Base-by-base conservation (phyloP, 2,888 invertebrate species). In the Zygothrica quintamaculata region DNA sequence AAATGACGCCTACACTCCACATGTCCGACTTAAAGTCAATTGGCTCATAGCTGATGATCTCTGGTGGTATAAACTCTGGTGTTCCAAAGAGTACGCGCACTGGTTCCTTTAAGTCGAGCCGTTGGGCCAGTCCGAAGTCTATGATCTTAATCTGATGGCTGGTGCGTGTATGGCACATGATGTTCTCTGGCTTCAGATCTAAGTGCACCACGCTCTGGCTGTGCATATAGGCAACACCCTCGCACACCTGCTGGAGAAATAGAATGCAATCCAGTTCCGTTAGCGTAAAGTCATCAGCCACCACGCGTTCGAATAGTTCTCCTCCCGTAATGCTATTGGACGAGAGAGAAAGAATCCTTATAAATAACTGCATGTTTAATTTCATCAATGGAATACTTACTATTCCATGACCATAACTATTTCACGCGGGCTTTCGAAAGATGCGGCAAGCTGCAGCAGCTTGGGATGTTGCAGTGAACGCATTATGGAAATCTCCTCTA, bases 1-100 rank as follows among this genome's bases (percentile, higher is more conserved):
- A 96, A 68, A 98, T 96, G 52, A 98, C 97, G 12, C 98, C 98
- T 36, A 98, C 93, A 80, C 97, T 96, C 98, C 98, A 98, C 97
- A 98, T 97, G 89, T 98, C 98, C 1, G 96, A 95, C 55, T 95
- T 93, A 6, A 95, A 94, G 43, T 95, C 95, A 42, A 98, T 95
- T 0, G 95, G 95, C 87, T 98, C 98, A 90, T 96, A 98, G 90
- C 95, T 96, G 65, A 98, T 95, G 40, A 97, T 96, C 92, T 97
- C 98, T 0, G 98, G 98, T 0, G 98, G 95, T 75, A 97, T 95
- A 88, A 98, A 98, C 90, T 98, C 98, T 0, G 96, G 96, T 0
- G 98, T 98, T 0, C 98, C 98, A 78, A 96, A 97, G 5, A 97
- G 92, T 1, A 95, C 95, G 53, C 95, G 92, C 8, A 94, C 92